These are phyloP conservation scores for Nymphalis urticae DNA, from an alignment of 2,888 invertebrate genomes.

Conservation along the genomic window DNA sequence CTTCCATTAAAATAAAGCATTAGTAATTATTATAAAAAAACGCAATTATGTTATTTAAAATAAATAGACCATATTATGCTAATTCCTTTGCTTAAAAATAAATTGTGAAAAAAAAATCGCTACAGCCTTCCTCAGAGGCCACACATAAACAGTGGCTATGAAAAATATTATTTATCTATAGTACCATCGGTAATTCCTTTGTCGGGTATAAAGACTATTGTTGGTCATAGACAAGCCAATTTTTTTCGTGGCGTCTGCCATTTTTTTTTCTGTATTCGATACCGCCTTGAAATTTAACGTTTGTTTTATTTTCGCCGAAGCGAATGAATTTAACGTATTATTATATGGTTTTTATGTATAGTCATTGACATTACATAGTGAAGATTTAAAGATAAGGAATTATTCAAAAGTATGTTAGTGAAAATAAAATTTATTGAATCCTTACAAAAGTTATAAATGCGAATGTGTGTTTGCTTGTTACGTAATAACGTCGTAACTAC, in stretches of 20 bases:
- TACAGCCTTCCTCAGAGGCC: slow-evolving; percentile 38
- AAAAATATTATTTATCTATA: slow-evolving; percentile 75
- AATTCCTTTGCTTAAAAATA: too few relatives aligned
- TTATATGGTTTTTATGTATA: slow-evolving; percentile 12
- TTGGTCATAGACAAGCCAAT: slow-evolving; percentile 54
- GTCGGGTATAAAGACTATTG: slow-evolving; percentile 60
- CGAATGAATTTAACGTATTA: slow-evolving; percentile 25
- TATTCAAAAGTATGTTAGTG: neutral
- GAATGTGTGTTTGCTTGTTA: too few relatives aligned
- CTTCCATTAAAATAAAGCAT: too few relatives aligned
- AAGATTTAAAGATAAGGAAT: slow-evolving; percentile 16
- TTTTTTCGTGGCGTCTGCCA: slow-evolving; percentile 63
- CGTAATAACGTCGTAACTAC: too few relatives aligned
- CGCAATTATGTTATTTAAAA: too few relatives aligned
- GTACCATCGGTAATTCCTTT: slow-evolving; percentile 66
- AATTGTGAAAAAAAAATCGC: slow-evolving; percentile 35
- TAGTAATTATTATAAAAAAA: too few relatives aligned
- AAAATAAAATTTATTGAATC: neutral
- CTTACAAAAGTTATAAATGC: neutral
- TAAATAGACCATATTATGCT: too few relatives aligned
- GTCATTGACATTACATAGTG: neutral
- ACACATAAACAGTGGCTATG: slow-evolving; percentile 51
- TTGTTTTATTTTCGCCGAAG: slow-evolving; percentile 39
- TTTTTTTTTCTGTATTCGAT: slow-evolving; percentile 49
- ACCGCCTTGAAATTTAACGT: slow-evolving; percentile 23